These are phyloP conservation scores for Macheiramphus alcinus DNA, from an alignment of 2,113 vertebrate species.

Conservation along the genomic window DNA sequence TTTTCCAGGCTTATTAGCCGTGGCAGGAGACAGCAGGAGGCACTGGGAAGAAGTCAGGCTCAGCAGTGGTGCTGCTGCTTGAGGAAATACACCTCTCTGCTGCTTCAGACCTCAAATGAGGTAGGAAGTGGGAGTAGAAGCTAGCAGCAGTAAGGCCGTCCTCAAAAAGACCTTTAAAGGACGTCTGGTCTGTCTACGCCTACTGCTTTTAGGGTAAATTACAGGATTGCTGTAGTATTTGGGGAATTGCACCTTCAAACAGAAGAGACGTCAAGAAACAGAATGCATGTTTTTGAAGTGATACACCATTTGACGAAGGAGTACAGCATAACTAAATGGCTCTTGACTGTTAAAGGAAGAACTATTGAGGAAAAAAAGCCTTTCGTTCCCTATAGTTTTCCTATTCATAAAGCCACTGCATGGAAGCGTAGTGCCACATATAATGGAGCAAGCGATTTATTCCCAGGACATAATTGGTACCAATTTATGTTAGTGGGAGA, in stretches of 20 bases:
- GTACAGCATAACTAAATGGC: neutral
- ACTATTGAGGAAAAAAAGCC: neutral
- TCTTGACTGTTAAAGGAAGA: neutral
- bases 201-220: neutral
- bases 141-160: neutral
- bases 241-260: neutral
- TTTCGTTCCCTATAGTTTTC: neutral
- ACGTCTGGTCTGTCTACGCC: neutral
- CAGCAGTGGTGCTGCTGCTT: neutral
- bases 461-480: neutral
- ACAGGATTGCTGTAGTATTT: neutral
- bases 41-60: neutral
- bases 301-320: neutral
- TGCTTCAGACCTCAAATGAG: neutral
- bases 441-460: neutral
- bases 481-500: neutral
- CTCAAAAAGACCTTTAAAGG: neutral
- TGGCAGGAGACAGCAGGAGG: neutral
- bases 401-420: neutral
- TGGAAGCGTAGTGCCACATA: neutral
- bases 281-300: neutral
- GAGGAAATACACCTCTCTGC: neutral
- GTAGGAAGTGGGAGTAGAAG: neutral
- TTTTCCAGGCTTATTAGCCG: neutral
- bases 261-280: neutral